A percentile compares a stretch with the other conserved stretches of the same genome.
Conservation (phyloP, 2,888 invertebrate genomes). For the Drosophila birchii region DNA sequence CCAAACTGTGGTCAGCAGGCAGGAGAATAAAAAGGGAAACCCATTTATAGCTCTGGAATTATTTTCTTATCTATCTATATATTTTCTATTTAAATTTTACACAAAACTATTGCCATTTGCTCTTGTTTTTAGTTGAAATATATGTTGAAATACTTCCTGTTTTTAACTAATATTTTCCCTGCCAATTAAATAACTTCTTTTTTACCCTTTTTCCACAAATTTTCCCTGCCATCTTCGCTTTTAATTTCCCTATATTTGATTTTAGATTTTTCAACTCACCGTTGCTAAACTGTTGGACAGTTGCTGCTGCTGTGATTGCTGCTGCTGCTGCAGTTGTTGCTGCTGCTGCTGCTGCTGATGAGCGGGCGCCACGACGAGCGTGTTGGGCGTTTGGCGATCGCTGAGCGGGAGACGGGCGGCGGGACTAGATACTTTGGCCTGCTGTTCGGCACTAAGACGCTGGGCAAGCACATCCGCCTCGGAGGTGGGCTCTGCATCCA, state of each 20-base stretch:
- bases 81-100: not conserved
- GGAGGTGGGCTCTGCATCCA: slow-evolving; percentile 43
- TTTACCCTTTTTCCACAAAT: not conserved
- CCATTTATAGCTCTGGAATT: not conserved
- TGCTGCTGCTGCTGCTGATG: slow-evolving; percentile 44
- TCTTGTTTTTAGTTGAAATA: not conserved
- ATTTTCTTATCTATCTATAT: not conserved
- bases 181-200: not conserved
- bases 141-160: not conserved
- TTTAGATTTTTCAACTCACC: slow-evolving; percentile 70
- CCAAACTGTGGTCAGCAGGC: slow-evolving; percentile 1
- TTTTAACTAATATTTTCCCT: not conserved
- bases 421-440: slow-evolving; percentile 79
- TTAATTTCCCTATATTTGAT: not conserved
- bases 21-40: not conserved
- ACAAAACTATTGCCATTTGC: not conserved
- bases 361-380: slow-evolving; percentile 86
- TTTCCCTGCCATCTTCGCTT: not conserved
- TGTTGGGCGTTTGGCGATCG: slow-evolving; percentile 90
- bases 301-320: slow-evolving; percentile 55
- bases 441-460: slow-evolving; percentile 73
- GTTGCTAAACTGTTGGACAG: slow-evolving; percentile 70
- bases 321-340: slow-evolving; percentile 47
- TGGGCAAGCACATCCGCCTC: slow-evolving; percentile 45
- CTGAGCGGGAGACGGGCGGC: slow-evolving; percentile 90